These are phyloP conservation scores for Ceryle rudis DNA, from an alignment of 2,797 vertebrate genomes.

Conservation along the genomic window DNA sequence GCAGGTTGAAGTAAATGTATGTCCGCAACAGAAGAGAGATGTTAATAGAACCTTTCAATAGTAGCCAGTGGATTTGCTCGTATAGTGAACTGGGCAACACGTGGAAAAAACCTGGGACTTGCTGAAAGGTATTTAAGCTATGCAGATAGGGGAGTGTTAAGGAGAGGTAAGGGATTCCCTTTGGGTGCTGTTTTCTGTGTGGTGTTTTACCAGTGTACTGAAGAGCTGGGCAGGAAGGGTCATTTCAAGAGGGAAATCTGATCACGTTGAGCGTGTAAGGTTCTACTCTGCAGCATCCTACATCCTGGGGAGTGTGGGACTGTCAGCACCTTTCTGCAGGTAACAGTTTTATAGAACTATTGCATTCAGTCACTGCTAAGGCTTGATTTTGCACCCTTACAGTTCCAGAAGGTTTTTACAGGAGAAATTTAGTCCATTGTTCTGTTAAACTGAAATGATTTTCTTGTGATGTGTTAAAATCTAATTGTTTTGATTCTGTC, in stretches of 20 bases:
- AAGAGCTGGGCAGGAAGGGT: neutral
- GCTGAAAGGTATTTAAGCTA: neutral
- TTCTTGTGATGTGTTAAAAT: neutral
- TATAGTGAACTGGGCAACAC: neutral
- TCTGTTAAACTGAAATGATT: neutral
- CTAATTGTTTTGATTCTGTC: neutral
- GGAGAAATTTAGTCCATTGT: neutral
- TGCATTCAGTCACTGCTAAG: neutral
- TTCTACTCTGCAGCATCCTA: neutral
- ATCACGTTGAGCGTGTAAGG: neutral
- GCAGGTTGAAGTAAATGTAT: neutral
- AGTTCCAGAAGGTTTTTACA: neutral
- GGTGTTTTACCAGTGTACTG: neutral
- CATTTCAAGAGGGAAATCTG: neutral
- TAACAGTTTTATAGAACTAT: neutral
- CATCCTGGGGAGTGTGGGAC: neutral
- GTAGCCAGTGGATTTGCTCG: neutral
- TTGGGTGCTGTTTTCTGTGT: neutral
- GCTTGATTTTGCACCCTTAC: neutral
- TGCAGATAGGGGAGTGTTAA: neutral
- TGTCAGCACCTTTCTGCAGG: neutral
- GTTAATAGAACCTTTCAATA: neutral
- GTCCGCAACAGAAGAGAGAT: neutral
- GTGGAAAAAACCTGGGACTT: neutral
- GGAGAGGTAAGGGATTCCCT: neutral